phyloP scores from a whole-genome alignment of 2,113 vertebrate species.

The Oenanthe melanoleuca region DNA sequence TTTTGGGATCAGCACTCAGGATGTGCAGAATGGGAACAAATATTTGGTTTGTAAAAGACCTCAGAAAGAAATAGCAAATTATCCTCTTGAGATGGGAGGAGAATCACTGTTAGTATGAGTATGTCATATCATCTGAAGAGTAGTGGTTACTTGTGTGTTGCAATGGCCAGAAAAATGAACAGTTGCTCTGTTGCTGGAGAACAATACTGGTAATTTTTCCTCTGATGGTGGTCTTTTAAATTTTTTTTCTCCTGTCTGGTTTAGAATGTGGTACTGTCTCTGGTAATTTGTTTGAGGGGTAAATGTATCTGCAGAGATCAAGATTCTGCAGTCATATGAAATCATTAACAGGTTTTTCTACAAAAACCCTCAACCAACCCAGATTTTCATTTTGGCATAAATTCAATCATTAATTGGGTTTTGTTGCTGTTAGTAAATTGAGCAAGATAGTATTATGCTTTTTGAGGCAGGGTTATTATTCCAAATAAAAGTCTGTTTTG shows the following conservation, averaged over 20 bases:
- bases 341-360: background rate
- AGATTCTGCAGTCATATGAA: background rate
- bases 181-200: constrained; percentile 29
- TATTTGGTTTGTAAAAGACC: constrained; percentile 6
- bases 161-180: background rate
- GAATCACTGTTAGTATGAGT: constrained; percentile 15
- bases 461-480: constrained; percentile 28
- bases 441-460: constrained; percentile 23
- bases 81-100: constrained; percentile 56
- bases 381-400: constrained; percentile 33
- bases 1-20: background rate
- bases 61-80: constrained; percentile 4
- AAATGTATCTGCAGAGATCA: background rate
- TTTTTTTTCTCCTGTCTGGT: background rate
- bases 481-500: constrained; percentile 28
- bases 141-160: constrained; percentile 18
- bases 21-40: constrained; percentile 9
- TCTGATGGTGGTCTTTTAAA: background rate
- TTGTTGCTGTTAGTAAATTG: constrained; percentile 51
- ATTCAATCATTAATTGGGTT: constrained; percentile 33
- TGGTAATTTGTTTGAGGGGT: background rate
- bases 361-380: background rate
- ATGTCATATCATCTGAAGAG: constrained; percentile 26
- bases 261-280: background rate
- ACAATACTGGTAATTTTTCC: constrained; percentile 1